Percentiles rank a stretch among this genome's conserved stretches.
Evolutionary conservation across 2,888 invertebrate species (phyloP).

Genomic region (Himalopsyche anomala): DNA sequence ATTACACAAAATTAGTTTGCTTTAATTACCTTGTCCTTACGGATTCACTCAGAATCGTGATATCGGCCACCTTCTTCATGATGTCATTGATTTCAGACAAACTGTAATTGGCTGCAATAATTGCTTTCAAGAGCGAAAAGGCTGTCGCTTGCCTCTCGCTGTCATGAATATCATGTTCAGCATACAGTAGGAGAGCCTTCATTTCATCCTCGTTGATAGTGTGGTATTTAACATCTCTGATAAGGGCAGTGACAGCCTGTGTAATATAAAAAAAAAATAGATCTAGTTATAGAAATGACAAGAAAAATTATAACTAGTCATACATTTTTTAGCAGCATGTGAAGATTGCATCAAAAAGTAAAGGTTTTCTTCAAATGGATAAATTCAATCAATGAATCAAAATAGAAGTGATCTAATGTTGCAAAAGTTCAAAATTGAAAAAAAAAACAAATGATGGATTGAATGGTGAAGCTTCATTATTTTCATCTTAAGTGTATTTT

Average conservation of each 20-base stretch:
- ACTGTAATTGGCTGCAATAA: constrained; percentile 85
- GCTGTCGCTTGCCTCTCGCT: constrained; percentile 91
- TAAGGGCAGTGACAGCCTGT: constrained; percentile 86
- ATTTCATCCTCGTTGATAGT: constrained; percentile 85
- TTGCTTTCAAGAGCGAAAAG: constrained; percentile 90
- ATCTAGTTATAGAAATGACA: neutral
- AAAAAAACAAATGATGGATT: no score
- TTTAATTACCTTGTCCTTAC: constrained; percentile 73
- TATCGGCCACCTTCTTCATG: constrained; percentile 87
- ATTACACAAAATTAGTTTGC: no score
- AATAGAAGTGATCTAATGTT: no score
- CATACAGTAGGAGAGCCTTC: constrained; percentile 88
- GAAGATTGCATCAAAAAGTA: no score
- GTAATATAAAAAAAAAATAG: constrained; percentile 66
- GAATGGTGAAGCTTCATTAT: no score
- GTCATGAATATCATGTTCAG: constrained; percentile 93
- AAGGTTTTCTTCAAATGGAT: no score
- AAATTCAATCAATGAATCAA: no score
- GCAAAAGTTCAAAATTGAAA: no score
- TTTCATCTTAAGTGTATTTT: no score
- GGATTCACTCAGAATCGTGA: constrained; percentile 87
- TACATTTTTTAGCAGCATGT: no score
- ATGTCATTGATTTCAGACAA: constrained; percentile 86
- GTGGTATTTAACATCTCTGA: constrained; percentile 87
- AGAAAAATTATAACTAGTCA: no score